A percentile compares a stretch with the other conserved stretches of the same genome.
Evolutionary conservation across 2,888 invertebrate genomes (phyloP).

Genomic region (Laspeyria flexula): DNA sequence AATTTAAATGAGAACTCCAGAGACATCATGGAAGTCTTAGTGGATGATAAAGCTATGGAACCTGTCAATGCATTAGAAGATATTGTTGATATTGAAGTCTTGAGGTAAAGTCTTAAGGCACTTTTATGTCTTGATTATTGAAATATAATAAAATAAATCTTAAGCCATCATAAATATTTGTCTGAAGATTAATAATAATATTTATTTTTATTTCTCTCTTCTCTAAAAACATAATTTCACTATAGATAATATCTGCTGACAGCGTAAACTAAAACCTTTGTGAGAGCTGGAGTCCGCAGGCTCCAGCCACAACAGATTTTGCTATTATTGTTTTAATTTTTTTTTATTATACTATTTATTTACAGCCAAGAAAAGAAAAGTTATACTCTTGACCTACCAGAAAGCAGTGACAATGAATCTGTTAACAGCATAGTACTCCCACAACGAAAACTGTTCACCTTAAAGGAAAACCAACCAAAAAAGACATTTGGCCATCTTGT

Average conservation of each 20-base stretch:
- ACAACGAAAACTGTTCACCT: slow-evolving; percentile 67
- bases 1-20: slow-evolving; percentile 66
- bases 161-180: no score
- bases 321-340: no score
- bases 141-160: no score
- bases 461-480: slow-evolving; percentile 61
- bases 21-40: slow-evolving; percentile 63
- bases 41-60: slow-evolving; percentile 51
- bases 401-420: slow-evolving; percentile 76
- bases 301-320: no score
- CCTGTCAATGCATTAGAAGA: slow-evolving; percentile 62
- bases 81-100: slow-evolving; percentile 64
- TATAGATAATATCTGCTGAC: no score
- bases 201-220: no score
- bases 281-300: no score
- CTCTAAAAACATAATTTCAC: no score
- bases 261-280: no score
- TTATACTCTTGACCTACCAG: slow-evolving; percentile 64
- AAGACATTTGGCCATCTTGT: slow-evolving; percentile 59
- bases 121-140: no score
- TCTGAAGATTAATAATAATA: no score
- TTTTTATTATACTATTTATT: slow-evolving; percentile 37
- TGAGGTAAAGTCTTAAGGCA: slow-evolving; percentile 69
- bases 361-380: slow-evolving; percentile 69
- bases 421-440: slow-evolving; percentile 74